These are phyloP conservation scores for Miniopterus natalensis DNA, from an alignment of 2,113 vertebrate species.

Conservation along the genomic window DNA sequence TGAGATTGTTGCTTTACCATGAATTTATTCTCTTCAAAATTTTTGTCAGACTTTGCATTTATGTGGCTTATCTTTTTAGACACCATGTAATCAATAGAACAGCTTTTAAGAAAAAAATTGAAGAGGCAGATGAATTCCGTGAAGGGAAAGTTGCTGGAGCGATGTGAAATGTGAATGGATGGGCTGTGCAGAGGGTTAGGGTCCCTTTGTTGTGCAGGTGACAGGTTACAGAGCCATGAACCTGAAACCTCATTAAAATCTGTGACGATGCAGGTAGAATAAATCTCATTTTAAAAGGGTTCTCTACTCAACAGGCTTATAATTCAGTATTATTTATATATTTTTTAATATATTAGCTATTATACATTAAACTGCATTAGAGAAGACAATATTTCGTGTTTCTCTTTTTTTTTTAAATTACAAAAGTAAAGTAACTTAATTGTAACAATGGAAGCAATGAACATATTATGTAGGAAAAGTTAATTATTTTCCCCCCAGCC, in stretches of 20 bases:
- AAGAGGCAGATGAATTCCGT: constrained; percentile 56
- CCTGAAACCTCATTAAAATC: constrained; percentile 62
- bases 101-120: constrained; percentile 52
- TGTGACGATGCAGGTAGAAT: constrained; percentile 65
- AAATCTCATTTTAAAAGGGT: constrained; percentile 58
- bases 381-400: background rate
- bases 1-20: background rate
- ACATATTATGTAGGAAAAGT: background rate
- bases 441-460: background rate
- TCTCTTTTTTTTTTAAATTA: constrained; percentile 53
- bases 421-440: constrained; percentile 18
- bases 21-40: constrained; percentile 32
- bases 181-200: background rate
- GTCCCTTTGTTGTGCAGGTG: constrained; percentile 70
- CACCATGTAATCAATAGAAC: constrained; percentile 60
- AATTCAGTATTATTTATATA: constrained; percentile 40
- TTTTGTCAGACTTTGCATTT: background rate
- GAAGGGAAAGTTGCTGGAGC: constrained; percentile 68
- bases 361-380: background rate
- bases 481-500: background rate
- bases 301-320: constrained; percentile 13
- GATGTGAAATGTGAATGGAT: background rate
- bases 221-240: constrained; percentile 62
- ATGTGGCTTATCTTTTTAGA: constrained; percentile 62
- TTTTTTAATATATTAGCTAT: constrained; percentile 15